Conservation (phyloP, 2,797 vertebrate species). For the Acipenser ruthenus region DNA sequence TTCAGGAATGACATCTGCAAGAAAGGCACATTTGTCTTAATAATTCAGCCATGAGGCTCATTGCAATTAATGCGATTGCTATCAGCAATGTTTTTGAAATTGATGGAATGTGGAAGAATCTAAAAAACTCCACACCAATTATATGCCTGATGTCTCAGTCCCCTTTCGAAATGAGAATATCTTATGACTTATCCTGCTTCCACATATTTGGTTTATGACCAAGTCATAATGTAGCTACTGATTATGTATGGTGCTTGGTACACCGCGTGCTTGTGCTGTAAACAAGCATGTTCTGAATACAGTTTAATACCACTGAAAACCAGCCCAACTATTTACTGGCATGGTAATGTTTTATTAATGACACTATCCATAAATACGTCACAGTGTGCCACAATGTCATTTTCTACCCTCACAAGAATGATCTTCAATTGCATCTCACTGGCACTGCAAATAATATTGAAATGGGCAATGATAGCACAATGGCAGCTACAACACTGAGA, state of each 20-base stretch:
- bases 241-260: neutral
- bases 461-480: too few relatives aligned
- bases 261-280: too few relatives aligned
- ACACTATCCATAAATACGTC: too few relatives aligned
- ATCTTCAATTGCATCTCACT: too few relatives aligned
- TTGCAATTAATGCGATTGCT: constrained; percentile 33
- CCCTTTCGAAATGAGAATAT: constrained; percentile 27
- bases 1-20: constrained; percentile 47
- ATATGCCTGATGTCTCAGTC: constrained; percentile 36
- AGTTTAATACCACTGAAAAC: too few relatives aligned
- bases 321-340: too few relatives aligned
- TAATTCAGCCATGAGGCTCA: constrained; percentile 38
- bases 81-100: constrained; percentile 47
- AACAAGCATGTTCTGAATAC: too few relatives aligned
- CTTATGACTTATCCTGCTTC: constrained; percentile 24
- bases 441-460: too few relatives aligned
- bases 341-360: too few relatives aligned
- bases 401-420: too few relatives aligned
- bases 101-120: constrained; percentile 49
- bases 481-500: too few relatives aligned
- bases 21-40: constrained; percentile 49
- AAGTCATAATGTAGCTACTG: neutral
- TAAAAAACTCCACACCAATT: constrained; percentile 42
- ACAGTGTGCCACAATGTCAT: too few relatives aligned
- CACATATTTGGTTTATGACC: neutral